These are phyloP conservation scores for Thereva unica DNA, from an alignment of 2,888 invertebrate species.

Conservation along the genomic window DNA sequence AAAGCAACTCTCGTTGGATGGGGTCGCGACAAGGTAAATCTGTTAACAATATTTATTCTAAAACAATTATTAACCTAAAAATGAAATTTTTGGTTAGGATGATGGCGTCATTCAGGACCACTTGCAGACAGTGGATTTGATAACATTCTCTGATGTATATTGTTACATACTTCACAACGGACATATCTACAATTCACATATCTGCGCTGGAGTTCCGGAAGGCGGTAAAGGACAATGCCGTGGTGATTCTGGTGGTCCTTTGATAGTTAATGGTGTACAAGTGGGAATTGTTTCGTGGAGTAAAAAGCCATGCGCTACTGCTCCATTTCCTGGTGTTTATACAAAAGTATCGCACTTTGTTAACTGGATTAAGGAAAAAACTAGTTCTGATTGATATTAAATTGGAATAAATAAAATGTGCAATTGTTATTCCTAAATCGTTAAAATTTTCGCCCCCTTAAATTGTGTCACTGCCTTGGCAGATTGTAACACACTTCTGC, in stretches of 20 bases:
- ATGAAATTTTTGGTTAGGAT: constrained; percentile 5
- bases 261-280: constrained; percentile 52
- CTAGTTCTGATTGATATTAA: too few relatives aligned
- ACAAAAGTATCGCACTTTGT: constrained; percentile 56
- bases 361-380: constrained; percentile 50
- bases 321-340: constrained; percentile 58
- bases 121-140: constrained; percentile 55
- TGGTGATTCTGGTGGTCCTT: constrained; percentile 59
- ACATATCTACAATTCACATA: constrained; percentile 51
- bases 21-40: constrained; percentile 51
- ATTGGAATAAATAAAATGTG: too few relatives aligned
- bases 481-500: too few relatives aligned
- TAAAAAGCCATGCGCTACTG: constrained; percentile 56
- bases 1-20: constrained; percentile 51
- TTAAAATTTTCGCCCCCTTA: too few relatives aligned
- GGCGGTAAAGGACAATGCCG: constrained; percentile 60
- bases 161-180: constrained; percentile 52
- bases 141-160: constrained; percentile 53
- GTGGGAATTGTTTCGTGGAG: constrained; percentile 60
- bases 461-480: too few relatives aligned
- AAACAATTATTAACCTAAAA: background rate
- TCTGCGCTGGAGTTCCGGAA: constrained; percentile 58
- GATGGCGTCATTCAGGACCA: constrained; percentile 43
- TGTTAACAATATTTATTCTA: background rate
- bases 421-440: too few relatives aligned